Conservation (phyloP, 1,140 invertebrate genomes). For the Helicoverpa armigera region DNA sequence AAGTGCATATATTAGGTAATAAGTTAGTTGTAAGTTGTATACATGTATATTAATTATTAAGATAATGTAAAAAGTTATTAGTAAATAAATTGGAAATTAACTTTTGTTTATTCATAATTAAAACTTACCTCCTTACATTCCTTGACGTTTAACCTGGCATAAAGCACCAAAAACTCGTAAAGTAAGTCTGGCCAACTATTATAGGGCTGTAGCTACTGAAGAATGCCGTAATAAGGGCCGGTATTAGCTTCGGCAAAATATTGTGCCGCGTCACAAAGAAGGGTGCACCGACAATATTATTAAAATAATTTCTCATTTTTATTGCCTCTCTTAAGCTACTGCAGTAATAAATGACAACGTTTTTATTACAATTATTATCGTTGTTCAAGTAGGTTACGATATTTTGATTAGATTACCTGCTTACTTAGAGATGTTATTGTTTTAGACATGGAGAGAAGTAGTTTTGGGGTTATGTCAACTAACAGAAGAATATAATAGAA, state of each 20-base stretch:
- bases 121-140: background rate
- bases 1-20: too few species aligned
- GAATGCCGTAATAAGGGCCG: conserved; percentile 78
- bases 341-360: conserved; percentile 65
- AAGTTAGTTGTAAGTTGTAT: too few species aligned
- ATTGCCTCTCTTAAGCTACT: conserved; percentile 61
- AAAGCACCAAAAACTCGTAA: conserved; percentile 71
- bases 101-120: conserved; percentile 3
- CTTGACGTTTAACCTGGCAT: conserved; percentile 57
- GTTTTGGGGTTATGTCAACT: background rate
- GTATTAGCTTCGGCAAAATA: conserved; percentile 74
- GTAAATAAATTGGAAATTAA: too few species aligned
- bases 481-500: too few species aligned
- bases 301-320: conserved; percentile 78
- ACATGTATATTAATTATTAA: too few species aligned
- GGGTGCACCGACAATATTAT: conserved; percentile 61
- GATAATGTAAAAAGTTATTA: too few species aligned
- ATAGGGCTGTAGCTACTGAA: conserved; percentile 67
- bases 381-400: background rate
- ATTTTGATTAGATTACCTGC: background rate
- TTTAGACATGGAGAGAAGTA: background rate
- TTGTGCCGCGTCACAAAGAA: conserved; percentile 68
- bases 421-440: background rate
- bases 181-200: conserved; percentile 77
- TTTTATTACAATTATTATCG: conserved; percentile 54